Percentiles rank a stretch among this genome's conserved stretches.
Evolutionary conservation across 2,113 vertebrate species (phyloP).

Genomic region (Orthonyx spaldingii): DNA sequence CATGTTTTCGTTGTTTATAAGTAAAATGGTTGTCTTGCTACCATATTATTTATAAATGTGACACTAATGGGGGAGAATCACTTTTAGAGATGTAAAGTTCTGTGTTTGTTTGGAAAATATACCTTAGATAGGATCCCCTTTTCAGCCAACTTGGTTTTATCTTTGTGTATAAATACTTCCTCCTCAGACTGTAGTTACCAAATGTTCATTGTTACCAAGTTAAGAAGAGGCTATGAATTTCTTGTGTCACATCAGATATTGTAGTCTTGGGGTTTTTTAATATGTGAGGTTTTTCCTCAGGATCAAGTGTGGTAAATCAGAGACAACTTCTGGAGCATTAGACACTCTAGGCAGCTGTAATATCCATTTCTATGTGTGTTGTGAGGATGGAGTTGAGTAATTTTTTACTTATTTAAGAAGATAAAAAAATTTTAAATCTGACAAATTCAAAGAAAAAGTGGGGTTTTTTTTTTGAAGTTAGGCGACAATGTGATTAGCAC

Average conservation of each 20-base stretch:
- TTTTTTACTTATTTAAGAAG: background rate
- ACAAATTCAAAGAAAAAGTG: background rate
- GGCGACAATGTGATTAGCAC: background rate
- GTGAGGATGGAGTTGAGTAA: background rate
- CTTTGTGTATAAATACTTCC: background rate
- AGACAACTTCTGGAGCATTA: background rate
- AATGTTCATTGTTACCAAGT: background rate
- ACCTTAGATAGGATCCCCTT: background rate
- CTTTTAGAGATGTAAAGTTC: background rate
- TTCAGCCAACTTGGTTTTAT: fast-evolving
- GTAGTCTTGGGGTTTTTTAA: background rate
- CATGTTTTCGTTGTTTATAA: background rate
- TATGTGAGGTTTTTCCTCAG: background rate
- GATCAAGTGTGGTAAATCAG: background rate
- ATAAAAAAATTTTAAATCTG: background rate
- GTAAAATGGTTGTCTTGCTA: background rate
- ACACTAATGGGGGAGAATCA: background rate
- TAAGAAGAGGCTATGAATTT: background rate
- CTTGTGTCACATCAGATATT: background rate
- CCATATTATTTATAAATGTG: background rate
- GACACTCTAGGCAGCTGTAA: background rate
- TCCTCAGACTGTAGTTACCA: background rate
- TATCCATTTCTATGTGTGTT: background rate
- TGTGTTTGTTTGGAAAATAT: background rate
- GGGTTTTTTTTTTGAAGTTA: background rate